Evolutionary conservation across 2,888 invertebrate species (phyloP), one percentile per base, ranked within the genome.

Genomic region (Eurytoma californica): DNA sequence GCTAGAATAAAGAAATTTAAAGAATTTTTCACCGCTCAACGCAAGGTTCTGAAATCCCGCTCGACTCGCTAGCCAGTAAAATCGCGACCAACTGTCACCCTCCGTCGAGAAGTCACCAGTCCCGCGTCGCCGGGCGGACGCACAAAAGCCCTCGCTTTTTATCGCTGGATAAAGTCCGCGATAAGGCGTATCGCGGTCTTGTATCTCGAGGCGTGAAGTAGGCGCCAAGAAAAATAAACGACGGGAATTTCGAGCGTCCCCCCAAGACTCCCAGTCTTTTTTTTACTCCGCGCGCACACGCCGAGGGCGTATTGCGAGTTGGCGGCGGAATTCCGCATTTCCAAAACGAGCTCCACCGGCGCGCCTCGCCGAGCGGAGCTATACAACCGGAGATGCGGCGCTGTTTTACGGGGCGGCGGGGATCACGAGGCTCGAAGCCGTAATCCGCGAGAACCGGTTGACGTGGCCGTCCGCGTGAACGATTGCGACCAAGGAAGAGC

Each of bases 121-220:
- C 7, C 9, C 39, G 39, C 39, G 9, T 1, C 39, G 39, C 39
- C 58, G 67, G 81, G 57, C 72, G 49, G 24, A 24, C 77, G 70
- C 77, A 70, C 65, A 47, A 69, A 87, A 87, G 87, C 86, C 87
- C 87, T 88, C 86, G 87, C 87, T 87, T 89, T 89, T 89, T 89
- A 90, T 89, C 87, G 86, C 60, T 82, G 84, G 86, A 88, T 88
- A 88, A 88, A 87, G 85, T 87, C 3, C 85, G 86, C 87, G 90
- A 88, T 90, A 90, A 89, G 88, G 88, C 86, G 84, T 86, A 87
- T 87, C 88, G 83, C 80, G 84, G n/a, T n/a, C 83, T 82, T 83
- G 83, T 84, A 84, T 82, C 84, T 84, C 82, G 83, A 47, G 28
- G 70, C 51, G n/a, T 14, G 24, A 72, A 81, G 72, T 68, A 69